phyloP scores from a whole-genome alignment of 2,888 invertebrate species.

The Maniola hyperantus region DNA sequence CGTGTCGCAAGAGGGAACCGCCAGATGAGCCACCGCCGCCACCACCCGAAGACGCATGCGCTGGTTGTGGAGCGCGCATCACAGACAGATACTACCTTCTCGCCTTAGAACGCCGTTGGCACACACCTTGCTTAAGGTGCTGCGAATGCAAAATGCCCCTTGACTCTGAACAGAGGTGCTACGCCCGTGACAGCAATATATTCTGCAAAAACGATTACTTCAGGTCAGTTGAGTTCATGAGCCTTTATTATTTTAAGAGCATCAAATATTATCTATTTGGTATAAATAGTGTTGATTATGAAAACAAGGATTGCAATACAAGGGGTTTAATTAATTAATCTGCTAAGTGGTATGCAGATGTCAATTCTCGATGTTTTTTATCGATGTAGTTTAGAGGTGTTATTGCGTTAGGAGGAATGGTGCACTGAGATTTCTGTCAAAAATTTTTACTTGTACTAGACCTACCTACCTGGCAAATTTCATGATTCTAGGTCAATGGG shows the following conservation, averaged over 20 bases:
- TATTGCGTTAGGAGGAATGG: no score
- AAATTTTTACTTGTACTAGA: no score
- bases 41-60: conserved; percentile 86
- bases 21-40: conserved; percentile 74
- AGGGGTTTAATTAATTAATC: no score
- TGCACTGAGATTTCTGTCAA: no score
- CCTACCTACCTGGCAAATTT: no score
- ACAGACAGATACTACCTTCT: conserved; percentile 95
- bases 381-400: no score
- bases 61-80: conserved; percentile 94
- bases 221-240: conserved; percentile 85
- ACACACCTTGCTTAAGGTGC: conserved; percentile 94
- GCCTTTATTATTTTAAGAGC: not conserved
- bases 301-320: no score
- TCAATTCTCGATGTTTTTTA: no score
- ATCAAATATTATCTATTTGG: no score
- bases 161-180: conserved; percentile 96
- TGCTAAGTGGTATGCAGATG: no score
- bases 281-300: no score
- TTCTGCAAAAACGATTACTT: conserved; percentile 98
- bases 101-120: conserved; percentile 96
- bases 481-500: no score
- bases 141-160: conserved; percentile 94
- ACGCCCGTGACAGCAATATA: conserved; percentile 95
- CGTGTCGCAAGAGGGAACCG: conserved; percentile 82